phyloP scores from a whole-genome alignment of 2,888 invertebrate genomes.

The Crepidodera aurea region DNA sequence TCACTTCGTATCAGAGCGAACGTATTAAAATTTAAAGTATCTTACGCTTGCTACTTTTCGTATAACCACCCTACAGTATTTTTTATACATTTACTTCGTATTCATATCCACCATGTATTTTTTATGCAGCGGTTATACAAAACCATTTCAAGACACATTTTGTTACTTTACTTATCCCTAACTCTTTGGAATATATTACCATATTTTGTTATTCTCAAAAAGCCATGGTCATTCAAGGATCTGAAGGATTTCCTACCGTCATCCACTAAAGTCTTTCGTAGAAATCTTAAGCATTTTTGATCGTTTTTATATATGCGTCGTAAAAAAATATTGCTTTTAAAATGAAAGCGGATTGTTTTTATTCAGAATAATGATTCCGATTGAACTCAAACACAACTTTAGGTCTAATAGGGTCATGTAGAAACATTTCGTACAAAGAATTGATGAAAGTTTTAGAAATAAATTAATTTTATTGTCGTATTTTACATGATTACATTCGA shows the following conservation, averaged over 20 bases:
- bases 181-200: constrained; percentile 33
- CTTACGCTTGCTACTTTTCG: too few species aligned
- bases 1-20: too few species aligned
- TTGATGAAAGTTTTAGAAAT: too few species aligned
- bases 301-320: background rate
- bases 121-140: constrained; percentile 32
- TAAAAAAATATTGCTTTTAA: constrained; percentile 1
- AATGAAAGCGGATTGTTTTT: background rate
- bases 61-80: background rate
- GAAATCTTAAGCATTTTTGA: constrained; percentile 7
- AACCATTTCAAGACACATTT: constrained; percentile 32
- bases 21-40: too few species aligned
- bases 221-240: constrained; percentile 33
- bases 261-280: constrained; percentile 7
- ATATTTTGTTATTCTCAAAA: constrained; percentile 34
- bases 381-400: too few species aligned
- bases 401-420: too few species aligned
- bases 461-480: too few species aligned
- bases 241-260: constrained; percentile 24
- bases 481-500: too few species aligned
- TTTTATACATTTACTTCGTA: constrained; percentile 1
- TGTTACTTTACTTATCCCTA: constrained; percentile 35
- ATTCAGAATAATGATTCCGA: too few species aligned
- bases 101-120: constrained; percentile 27
- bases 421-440: too few species aligned